Conservation (phyloP, 2,797 vertebrate species). For the Hylomyscus alleni region DNA sequence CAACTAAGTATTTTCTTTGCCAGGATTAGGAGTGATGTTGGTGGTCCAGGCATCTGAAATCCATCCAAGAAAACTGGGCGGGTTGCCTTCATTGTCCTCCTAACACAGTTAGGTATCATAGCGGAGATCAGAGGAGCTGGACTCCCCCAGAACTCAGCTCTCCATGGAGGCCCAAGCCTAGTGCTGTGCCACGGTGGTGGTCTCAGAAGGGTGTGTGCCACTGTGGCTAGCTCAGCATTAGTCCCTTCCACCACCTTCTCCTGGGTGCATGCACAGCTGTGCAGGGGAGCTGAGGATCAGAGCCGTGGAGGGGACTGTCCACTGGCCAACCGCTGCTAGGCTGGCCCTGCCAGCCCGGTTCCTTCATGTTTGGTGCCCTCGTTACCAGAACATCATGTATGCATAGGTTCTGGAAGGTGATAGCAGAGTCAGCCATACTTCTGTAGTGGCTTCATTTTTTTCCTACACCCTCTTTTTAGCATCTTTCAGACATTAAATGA, state of each 20-base stretch:
- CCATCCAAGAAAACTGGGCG: constrained; percentile 5
- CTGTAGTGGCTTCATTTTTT: neutral
- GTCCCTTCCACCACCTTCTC: neutral
- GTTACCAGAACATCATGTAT: neutral
- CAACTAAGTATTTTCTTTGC: constrained; percentile 60
- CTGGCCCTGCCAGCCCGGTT: neutral
- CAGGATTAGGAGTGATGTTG: constrained; percentile 54
- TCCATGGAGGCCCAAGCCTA: neutral
- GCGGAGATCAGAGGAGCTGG: neutral
- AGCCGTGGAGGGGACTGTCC: neutral
- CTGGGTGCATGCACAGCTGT: neutral
- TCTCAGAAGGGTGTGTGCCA: constrained; percentile 5
- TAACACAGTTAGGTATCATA: neutral
- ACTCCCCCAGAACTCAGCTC: neutral
- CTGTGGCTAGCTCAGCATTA: neutral
- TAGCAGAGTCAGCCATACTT: neutral
- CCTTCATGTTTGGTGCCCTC: neutral
- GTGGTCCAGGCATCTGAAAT: constrained; percentile 46
- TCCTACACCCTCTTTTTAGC: neutral
- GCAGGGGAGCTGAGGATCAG: neutral
- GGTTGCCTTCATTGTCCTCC: constrained; percentile 26
- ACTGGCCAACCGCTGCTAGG: neutral
- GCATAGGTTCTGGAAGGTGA: neutral
- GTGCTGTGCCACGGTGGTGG: neutral
- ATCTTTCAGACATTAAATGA: constrained; percentile 21